phyloP scores from a whole-genome alignment of 2,797 vertebrate species.

The Anguilla obscura region DNA sequence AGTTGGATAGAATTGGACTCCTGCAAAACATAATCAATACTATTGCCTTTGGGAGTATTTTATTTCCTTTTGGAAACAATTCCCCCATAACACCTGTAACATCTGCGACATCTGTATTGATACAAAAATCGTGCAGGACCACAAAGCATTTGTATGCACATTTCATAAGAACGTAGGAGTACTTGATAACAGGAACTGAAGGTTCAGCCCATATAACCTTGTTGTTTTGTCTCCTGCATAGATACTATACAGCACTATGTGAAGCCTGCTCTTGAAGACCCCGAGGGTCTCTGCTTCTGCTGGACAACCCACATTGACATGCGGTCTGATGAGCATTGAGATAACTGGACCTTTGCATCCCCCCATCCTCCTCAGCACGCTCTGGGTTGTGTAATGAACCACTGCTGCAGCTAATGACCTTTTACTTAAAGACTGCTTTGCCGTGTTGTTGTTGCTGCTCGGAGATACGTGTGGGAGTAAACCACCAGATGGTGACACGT shows the following conservation, averaged over 20 bases:
- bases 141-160: neutral
- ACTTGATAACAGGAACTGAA: neutral
- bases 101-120: neutral
- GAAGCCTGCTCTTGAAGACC: neutral
- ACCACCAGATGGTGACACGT: neutral
- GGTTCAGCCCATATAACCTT: neutral
- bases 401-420: neutral
- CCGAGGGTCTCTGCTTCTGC: neutral
- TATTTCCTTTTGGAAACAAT: neutral
- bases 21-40: neutral
- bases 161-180: neutral
- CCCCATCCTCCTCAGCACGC: neutral
- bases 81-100: neutral
- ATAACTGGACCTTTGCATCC: neutral
- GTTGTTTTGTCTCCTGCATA: neutral
- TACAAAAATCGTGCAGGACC: neutral
- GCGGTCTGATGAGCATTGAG: neutral
- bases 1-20: slow-evolving; percentile 9
- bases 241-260: neutral
- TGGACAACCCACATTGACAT: neutral
- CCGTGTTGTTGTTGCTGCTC: neutral
- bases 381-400: neutral
- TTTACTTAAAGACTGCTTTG: neutral
- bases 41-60: neutral
- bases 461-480: neutral